Evolutionary conservation across 2,888 invertebrate species (phyloP).

Genomic region (Perithous albicinctus): DNA sequence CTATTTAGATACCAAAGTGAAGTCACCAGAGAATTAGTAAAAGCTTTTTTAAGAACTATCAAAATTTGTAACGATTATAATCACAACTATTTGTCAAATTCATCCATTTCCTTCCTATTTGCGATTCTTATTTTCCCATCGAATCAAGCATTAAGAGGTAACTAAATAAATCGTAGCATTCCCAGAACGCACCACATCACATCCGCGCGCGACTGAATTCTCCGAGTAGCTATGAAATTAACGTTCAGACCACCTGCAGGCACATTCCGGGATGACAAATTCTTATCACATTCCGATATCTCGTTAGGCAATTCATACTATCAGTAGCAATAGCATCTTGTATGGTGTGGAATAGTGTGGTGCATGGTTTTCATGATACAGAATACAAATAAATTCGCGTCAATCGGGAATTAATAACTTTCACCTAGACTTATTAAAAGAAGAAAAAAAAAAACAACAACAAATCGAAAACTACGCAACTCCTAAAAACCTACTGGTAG

Average conservation of each 20-base stretch:
- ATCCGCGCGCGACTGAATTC: conserved; percentile 12
- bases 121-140: too few relatives aligned
- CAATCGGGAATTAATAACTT: conserved; percentile 7
- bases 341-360: conserved; percentile 80
- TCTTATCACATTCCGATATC: conserved; percentile 9
- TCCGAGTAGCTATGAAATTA: conserved; percentile 23
- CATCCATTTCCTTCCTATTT: too few relatives aligned
- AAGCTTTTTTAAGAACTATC: too few relatives aligned
- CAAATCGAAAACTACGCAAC: conserved; percentile 59
- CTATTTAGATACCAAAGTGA: too few relatives aligned
- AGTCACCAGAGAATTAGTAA: too few relatives aligned
- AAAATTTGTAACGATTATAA: too few relatives aligned
- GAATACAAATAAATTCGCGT: conserved; percentile 16
- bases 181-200: too few relatives aligned
- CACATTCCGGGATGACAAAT: not conserved
- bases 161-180: too few relatives aligned
- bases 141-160: too few relatives aligned
- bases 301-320: not conserved
- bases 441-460: conserved; percentile 27
- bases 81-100: too few relatives aligned
- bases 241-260: not conserved
- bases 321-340: conserved; percentile 61
- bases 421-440: conserved; percentile 14
- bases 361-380: conserved; percentile 60
- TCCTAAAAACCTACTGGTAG: conserved; percentile 72